phyloP scores from a whole-genome alignment of 2,888 invertebrate species.

The Diaphora mendica region DNA sequence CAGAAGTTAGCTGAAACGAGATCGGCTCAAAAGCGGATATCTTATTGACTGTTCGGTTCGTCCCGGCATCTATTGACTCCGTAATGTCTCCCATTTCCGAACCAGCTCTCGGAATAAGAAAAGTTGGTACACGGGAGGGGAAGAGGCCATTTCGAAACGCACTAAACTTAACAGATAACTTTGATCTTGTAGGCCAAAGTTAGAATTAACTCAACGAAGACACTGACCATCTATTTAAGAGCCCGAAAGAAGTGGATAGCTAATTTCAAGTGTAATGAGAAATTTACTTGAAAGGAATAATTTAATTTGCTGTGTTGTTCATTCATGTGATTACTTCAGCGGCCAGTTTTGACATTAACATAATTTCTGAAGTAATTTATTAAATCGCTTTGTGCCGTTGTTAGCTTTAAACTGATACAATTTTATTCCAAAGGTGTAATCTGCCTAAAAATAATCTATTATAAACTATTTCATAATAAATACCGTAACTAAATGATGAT shows the following conservation, averaged over 20 bases:
- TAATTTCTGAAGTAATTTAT: conserved; percentile 60
- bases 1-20: conserved; percentile 74
- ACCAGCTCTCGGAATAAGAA: conserved; percentile 81
- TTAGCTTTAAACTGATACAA: conserved; percentile 43
- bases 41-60: conserved; percentile 79
- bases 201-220: conserved; percentile 79
- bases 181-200: conserved; percentile 81
- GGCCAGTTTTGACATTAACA: conserved; percentile 49
- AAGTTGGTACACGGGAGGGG: conserved; percentile 77
- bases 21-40: conserved; percentile 72
- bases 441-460: conserved; percentile 32
- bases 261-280: conserved; percentile 82
- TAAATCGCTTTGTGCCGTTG: conserved; percentile 44
- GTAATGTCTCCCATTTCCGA: conserved; percentile 84
- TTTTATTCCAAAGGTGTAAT: conserved; percentile 33
- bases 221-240: conserved; percentile 74
- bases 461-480: conserved; percentile 33
- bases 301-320: conserved; percentile 72
- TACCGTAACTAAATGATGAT: not conserved
- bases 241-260: conserved; percentile 65
- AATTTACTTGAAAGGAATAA: conserved; percentile 74
- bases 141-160: conserved; percentile 75
- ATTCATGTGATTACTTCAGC: conserved; percentile 51
- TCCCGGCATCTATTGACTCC: conserved; percentile 79
- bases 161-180: conserved; percentile 78